Evolutionary conservation across 2,888 invertebrate species (phyloP), one percentile per base, ranked within the genome.

Genomic region (Torymus aiolomorphi): DNA sequence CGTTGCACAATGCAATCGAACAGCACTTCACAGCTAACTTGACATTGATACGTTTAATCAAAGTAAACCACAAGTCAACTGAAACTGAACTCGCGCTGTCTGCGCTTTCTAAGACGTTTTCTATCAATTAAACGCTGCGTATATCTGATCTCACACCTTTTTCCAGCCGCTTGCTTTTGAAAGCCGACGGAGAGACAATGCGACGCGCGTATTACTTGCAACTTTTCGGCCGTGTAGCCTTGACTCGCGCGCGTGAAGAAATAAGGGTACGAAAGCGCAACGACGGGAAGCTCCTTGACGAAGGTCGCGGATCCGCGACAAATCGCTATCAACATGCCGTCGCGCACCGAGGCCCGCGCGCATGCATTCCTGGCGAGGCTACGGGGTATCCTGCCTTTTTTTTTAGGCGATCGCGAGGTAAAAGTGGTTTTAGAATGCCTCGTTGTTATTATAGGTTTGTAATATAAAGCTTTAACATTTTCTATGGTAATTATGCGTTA

Each of bases 241-340:
- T 77, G 77, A 65, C 65, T 63, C 66, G 42, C 66, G 20, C 20
- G 70, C 56, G 12, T 65, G 65, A 65, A 65, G 65, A 77, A 77
- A 76, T 67, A 59, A 42, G 42, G 42, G 42, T 42, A 42, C 8
- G 42, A 42, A 42, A n/a, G 31, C 20, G 14, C 67, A 20, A 62
- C 31, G 61, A 20, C 61, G 61, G 76, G 69, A 69, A 70, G 62
- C 69, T 62, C 62, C 56, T 70, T 57, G 70, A 13, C 70, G 56
- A 62, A 70, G 70, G 70, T 65, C 57, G 11, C 42, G 20, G 18
- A 54, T 61, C 54, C 69, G 18, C 61, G 62, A 69, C 61, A 62
- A 76, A 70, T 70, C 24, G 56, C n/a, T 42, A 13, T 49, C 8
- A 59, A 16, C 18, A 24, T 63, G 1, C 42, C 42, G 42, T 42